Evolutionary conservation across 2,888 invertebrate genomes (phyloP).

Genomic region (Drosophila differens): DNA sequence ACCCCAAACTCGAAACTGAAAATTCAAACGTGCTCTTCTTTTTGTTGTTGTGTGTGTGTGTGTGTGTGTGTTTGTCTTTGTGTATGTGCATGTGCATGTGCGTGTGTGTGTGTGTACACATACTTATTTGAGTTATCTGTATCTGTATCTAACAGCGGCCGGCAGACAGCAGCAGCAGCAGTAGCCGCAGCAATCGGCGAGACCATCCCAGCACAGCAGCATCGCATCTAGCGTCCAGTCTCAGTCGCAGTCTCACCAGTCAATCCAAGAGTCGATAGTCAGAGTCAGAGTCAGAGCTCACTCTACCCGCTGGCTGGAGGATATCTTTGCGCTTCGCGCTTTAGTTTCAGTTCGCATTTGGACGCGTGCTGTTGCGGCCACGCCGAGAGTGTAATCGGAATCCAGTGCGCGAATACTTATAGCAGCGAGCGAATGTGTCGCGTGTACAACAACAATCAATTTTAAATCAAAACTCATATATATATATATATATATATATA

Average conservation of each 20-base stretch:
- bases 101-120: slow-evolving; percentile 19
- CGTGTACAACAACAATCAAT: slow-evolving; percentile 41
- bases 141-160: slow-evolving; percentile 66
- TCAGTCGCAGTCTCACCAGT: slow-evolving; percentile 42
- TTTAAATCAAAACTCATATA: slow-evolving; percentile 28
- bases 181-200: slow-evolving; percentile 23
- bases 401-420: slow-evolving; percentile 46
- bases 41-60: background rate
- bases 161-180: slow-evolving; percentile 46
- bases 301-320: slow-evolving; percentile 68
- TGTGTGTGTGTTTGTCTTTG: background rate
- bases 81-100: background rate
- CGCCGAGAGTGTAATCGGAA: slow-evolving; percentile 61
- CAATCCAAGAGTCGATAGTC: slow-evolving; percentile 49
- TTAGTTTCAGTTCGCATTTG: slow-evolving; percentile 78
- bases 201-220: slow-evolving; percentile 17
- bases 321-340: slow-evolving; percentile 72
- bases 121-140: slow-evolving; percentile 48
- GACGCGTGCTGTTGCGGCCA: slow-evolving; percentile 77
- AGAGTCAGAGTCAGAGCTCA: slow-evolving; percentile 59
- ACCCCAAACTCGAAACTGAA: slow-evolving; percentile 62
- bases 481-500: slow-evolving; percentile 7
- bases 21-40: slow-evolving; percentile 39
- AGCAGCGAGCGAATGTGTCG: slow-evolving; percentile 42
- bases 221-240: slow-evolving; percentile 46